Evolutionary conservation across 2,888 invertebrate species (phyloP), one percentile per base, ranked within the genome.

Genomic region (Aleiodes testaceus): DNA sequence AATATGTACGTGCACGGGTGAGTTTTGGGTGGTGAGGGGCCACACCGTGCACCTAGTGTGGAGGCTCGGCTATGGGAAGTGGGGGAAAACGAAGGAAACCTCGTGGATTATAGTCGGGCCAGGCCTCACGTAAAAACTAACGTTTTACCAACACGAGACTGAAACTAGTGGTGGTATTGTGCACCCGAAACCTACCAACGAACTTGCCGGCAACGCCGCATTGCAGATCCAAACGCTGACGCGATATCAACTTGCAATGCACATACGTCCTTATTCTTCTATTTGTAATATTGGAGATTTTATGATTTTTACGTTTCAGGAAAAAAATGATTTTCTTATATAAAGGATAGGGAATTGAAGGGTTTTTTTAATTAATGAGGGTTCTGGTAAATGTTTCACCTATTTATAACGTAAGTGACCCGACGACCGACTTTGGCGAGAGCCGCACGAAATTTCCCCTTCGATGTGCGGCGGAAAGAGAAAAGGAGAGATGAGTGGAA

Each of bases 181-280:
- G 22, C 20, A 73, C 75, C 74, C 77, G 79, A 42, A 61, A 76
- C 75, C 79, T 79, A 78, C 80, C 79, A 79, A 81, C 80, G 77
- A 79, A 81, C 75, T 82, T 76, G 78, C 77, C 81, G 84, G 85
- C 84, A 84, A 82, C 85, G 84, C 86, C 86, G 86, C 86, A 87
- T 86, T 87, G 86, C 86, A 83, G 86, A 86, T 86, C 83, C 82
- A 79, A 81, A 82, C 80, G 83, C 82, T 84, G 82, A 84, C 84
- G 83, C 80, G 82, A 49, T 36, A 49, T 30, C 50, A 30, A 20
- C 14, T 44, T 64, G 49, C 36, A 5, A 36, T 36, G 36, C 36
- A 26, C 3, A 26, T n/a, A 26, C 26, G 26, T 4, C 3, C 5
- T 3, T 3, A 26, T 26, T 26, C 26, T 26, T 26, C 26, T 4